A percentile compares a stretch with the other conserved stretches of the same genome.
phyloP scores from a whole-genome alignment of 2,888 invertebrate genomes.

The Pristionchus japonicus region DNA sequence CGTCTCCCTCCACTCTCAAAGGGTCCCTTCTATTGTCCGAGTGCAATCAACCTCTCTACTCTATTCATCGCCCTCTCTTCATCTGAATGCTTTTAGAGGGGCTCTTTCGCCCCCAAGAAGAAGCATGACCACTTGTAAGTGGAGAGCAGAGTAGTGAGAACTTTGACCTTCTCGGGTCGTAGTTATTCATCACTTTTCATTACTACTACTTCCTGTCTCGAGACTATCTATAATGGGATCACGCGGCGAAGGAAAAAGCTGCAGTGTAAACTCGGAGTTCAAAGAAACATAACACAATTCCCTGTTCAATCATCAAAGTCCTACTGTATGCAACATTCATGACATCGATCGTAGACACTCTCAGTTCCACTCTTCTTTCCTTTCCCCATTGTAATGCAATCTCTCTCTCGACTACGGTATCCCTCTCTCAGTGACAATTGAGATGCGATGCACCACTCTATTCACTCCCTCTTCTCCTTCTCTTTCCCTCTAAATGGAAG shows the following conservation, averaged over 20 bases:
- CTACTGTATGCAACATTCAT: background rate
- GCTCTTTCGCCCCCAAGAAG: background rate
- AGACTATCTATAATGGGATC: too few relatives aligned
- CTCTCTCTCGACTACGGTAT: constrained; percentile 1
- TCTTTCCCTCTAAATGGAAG: constrained; percentile 1
- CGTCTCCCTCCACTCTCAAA: too few relatives aligned
- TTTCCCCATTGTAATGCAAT: background rate
- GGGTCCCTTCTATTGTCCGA: background rate
- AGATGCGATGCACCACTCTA: background rate
- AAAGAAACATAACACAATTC: background rate
- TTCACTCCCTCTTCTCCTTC: background rate
- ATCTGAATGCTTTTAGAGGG: constrained; percentile 2
- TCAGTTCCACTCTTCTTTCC: background rate
- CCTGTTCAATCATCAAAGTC: background rate
- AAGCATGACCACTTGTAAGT: background rate
- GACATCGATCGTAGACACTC: background rate
- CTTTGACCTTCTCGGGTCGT: too few relatives aligned
- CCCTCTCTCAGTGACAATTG: constrained; percentile 1
- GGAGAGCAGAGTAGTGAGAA: background rate
- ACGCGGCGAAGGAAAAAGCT: background rate
- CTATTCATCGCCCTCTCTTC: background rate
- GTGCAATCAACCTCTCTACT: background rate
- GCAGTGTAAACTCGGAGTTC: background rate
- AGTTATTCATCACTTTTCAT: too few relatives aligned
- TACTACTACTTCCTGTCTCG: background rate